Conservation (phyloP, 2,888 invertebrate genomes). For the Leptinotarsa tumamoca region DNA sequence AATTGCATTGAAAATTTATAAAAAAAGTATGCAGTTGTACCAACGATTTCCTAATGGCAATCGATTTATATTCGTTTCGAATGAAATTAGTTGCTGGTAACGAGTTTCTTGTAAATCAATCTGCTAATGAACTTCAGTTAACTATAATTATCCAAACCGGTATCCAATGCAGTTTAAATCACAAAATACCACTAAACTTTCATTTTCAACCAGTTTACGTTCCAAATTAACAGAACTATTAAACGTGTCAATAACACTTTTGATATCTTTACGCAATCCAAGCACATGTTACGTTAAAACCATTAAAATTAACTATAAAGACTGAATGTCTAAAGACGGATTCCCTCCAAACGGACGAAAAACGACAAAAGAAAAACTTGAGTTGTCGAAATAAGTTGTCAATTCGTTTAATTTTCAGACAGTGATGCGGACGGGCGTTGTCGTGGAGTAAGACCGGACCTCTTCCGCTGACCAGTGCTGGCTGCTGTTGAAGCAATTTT, state of each 20-base stretch:
- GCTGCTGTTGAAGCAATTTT: too few relatives aligned
- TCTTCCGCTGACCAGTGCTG: too few relatives aligned
- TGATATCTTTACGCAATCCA: background rate
- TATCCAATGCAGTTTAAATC: constrained; percentile 1
- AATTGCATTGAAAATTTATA: too few relatives aligned
- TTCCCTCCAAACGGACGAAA: background rate
- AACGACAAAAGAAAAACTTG: too few relatives aligned
- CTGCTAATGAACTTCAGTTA: constrained; percentile 1
- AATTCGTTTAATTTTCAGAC: too few relatives aligned
- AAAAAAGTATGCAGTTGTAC: too few relatives aligned
- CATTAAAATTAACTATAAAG: background rate
- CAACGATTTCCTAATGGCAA: too few relatives aligned
- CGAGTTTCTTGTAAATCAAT: background rate
- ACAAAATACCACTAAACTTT: constrained; percentile 1
- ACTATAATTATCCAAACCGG: background rate
- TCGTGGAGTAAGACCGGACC: too few relatives aligned
- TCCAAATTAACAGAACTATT: constrained; percentile 6
- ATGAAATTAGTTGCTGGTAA: background rate
- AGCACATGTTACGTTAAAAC: constrained; percentile 6
- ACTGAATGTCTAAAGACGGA: background rate
- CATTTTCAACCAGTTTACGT: constrained; percentile 8
- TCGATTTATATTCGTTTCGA: too few relatives aligned
- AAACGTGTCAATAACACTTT: constrained; percentile 13
- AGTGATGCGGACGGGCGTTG: too few relatives aligned
- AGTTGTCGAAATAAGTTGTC: too few relatives aligned